Conservation (phyloP, 2,888 invertebrate species). For the Allolobophora icterica region DNA sequence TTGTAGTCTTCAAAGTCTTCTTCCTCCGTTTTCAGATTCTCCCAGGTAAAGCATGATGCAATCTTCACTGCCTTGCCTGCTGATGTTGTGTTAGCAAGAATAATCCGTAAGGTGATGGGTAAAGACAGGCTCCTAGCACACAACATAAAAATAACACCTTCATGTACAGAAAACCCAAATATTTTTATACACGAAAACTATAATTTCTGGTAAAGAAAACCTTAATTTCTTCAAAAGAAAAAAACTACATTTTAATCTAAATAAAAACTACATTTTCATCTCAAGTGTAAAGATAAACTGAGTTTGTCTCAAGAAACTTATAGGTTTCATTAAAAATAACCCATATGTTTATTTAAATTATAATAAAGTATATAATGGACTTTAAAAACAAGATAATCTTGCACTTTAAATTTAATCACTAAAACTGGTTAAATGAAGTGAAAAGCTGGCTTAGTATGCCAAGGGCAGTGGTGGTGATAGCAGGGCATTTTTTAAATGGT, state of each 20-base stretch:
- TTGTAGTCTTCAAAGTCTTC: not conserved
- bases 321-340: not conserved
- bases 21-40: not conserved
- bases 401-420: not conserved
- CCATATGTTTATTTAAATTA: not conserved
- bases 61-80: not conserved
- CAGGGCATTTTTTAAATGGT: not conserved
- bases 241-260: not conserved
- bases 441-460: not conserved
- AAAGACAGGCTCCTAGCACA: conserved; percentile 3
- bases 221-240: no score
- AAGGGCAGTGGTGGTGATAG: not conserved
- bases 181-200: not conserved
- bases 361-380: no score
- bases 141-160: not conserved
- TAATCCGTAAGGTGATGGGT: not conserved
- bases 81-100: not conserved
- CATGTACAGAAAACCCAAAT: not conserved
- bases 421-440: not conserved
- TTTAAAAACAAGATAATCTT: not conserved
- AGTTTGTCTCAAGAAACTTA: not conserved
- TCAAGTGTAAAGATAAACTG: not conserved
- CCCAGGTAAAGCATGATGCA: not conserved
- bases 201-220: no score
- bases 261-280: not conserved